Conservation (phyloP, 2,888 invertebrate genomes). For the Ommatoiulus sabulosus region DNA sequence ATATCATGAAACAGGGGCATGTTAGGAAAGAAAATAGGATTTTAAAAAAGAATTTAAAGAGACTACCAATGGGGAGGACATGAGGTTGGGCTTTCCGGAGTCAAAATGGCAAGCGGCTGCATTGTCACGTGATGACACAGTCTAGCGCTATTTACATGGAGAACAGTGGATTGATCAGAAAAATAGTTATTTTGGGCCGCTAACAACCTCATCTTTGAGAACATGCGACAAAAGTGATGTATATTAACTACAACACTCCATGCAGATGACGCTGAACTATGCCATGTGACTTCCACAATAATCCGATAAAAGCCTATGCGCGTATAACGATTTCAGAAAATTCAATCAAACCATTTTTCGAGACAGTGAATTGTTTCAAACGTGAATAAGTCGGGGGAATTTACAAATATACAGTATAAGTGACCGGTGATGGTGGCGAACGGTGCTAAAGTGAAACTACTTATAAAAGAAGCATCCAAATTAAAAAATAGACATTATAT, state of each 20-base stretch:
- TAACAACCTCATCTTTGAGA: not conserved
- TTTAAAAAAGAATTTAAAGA: not conserved
- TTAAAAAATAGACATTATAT: constrained; percentile 47
- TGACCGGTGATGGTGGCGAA: constrained; percentile 46
- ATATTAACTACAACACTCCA: not conserved
- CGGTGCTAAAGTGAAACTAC: constrained; percentile 52
- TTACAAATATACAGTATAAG: not conserved
- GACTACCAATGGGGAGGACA: not conserved
- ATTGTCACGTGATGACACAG: not conserved
- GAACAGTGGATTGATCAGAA: too few relatives aligned
- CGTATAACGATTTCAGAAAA: not conserved
- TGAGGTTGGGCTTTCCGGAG: too few relatives aligned
- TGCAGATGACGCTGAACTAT: not conserved
- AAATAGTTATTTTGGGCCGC: not conserved
- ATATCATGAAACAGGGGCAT: not conserved
- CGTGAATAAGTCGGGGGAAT: constrained; percentile 28
- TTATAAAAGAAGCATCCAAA: constrained; percentile 52
- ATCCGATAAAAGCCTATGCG: not conserved
- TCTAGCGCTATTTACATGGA: not conserved
- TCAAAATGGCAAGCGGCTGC: not conserved
- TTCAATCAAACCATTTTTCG: not conserved
- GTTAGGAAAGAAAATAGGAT: not conserved
- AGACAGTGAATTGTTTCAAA: not conserved
- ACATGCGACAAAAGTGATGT: not conserved
- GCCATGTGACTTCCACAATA: not conserved